These are phyloP conservation scores for Microctenopoma lineatum DNA, from an alignment of 2,797 vertebrate species.

Conservation along the genomic window DNA sequence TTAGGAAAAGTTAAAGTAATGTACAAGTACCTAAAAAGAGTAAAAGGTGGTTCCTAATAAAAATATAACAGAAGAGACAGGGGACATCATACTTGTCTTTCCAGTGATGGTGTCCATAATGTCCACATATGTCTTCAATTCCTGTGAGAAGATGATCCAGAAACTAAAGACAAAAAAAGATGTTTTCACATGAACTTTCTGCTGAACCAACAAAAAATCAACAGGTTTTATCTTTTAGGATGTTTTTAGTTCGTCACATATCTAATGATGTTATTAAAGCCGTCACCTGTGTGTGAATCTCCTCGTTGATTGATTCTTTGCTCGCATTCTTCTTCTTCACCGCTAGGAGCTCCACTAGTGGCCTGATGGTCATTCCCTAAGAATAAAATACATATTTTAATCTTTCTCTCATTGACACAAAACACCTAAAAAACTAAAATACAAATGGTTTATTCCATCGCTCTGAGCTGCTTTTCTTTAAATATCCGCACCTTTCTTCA, in stretches of 20 bases:
- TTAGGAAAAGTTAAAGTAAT: no score
- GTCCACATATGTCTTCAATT: slow-evolving; percentile 94
- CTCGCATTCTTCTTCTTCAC: slow-evolving; percentile 95
- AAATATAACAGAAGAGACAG: neutral
- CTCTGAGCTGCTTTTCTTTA: no score
- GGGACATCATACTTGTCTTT: slow-evolving; percentile 91
- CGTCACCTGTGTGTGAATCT: slow-evolving; percentile 90
- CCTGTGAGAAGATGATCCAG: slow-evolving; percentile 95
- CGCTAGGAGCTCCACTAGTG: slow-evolving; percentile 93
- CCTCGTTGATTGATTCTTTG: slow-evolving; percentile 93
- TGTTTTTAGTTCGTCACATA: no score
- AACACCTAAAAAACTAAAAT: no score
- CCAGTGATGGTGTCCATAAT: slow-evolving; percentile 97
- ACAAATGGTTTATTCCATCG: no score
- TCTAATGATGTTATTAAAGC: no score
- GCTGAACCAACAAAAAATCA: no score
- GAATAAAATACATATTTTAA: neutral
- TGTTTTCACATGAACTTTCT: no score
- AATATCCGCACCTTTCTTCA: neutral
- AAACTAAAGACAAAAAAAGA: slow-evolving; percentile 79
- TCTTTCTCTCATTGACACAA: no score
- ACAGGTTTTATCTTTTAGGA: no score
- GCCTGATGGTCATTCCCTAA: slow-evolving; percentile 97
- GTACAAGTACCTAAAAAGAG: no score
- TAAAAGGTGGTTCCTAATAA: no score